Evolutionary conservation across 2,113 vertebrate species (phyloP).

Genomic region (Pardalotus punctatus): DNA sequence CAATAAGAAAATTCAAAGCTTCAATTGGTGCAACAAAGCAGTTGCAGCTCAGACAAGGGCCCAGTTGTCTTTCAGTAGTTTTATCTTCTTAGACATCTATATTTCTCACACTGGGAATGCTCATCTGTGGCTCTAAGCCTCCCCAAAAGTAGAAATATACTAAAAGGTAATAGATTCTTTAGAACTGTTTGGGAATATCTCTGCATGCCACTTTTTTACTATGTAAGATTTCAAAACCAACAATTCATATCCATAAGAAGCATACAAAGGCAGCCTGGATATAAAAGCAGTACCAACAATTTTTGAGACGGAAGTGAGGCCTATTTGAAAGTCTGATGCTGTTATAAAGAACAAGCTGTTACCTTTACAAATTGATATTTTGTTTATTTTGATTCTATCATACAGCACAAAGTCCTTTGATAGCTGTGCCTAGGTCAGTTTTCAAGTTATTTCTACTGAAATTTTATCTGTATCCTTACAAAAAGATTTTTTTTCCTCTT

Average conservation of each 20-base stretch:
- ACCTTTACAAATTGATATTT: background rate
- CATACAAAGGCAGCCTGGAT: background rate
- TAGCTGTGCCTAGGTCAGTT: background rate
- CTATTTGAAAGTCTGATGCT: background rate
- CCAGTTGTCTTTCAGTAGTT: background rate
- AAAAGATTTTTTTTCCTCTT: background rate
- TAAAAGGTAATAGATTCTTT: background rate
- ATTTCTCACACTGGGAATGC: background rate
- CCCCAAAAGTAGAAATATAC: background rate
- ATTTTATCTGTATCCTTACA: background rate
- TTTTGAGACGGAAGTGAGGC: background rate
- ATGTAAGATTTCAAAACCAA: background rate
- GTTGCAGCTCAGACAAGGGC: background rate
- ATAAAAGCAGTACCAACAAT: background rate
- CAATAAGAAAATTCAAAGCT: background rate
- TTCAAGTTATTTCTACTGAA: background rate
- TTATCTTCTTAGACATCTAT: background rate
- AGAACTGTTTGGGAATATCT: background rate
- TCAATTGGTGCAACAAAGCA: background rate
- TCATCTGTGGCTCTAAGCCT: background rate
- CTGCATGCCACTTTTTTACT: background rate
- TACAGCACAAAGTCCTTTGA: background rate
- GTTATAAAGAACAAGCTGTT: background rate
- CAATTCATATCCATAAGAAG: background rate
- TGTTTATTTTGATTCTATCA: background rate